Conservation (phyloP, 92 coral and sea anemone species). For the Metridium senile region DNA sequence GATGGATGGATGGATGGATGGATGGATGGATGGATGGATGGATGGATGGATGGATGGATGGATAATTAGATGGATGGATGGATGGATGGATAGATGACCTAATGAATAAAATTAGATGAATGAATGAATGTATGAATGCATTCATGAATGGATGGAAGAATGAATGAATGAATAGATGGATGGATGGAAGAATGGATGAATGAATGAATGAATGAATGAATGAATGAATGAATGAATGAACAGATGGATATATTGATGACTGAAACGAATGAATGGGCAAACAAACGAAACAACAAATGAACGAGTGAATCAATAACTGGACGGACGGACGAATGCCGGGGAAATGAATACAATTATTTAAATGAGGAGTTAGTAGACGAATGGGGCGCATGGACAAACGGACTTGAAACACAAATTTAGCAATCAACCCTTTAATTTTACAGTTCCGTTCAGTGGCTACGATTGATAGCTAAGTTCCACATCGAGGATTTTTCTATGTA, state of each 20-base stretch:
- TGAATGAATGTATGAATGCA: not conserved
- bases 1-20: conserved; percentile 10
- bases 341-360: not conserved
- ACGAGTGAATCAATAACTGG: not conserved
- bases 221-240: not conserved
- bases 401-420: no score
- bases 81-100: not conserved
- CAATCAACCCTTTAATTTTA: no score
- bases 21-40: not conserved
- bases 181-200: not conserved
- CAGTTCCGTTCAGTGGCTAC: no score
- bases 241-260: not conserved
- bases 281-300: not conserved
- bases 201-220: not conserved
- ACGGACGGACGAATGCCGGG: no score
- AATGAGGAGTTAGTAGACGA: not conserved
- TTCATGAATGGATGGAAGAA: not conserved
- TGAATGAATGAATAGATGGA: not conserved
- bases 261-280: not conserved
- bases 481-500: no score
- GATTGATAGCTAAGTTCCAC: no score
- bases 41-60: not conserved
- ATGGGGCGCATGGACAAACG: no score
- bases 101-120: not conserved
- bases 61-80: not conserved